Evolutionary conservation across 2,113 vertebrate genomes (phyloP).

Genomic region (Baryphthengus martii): DNA sequence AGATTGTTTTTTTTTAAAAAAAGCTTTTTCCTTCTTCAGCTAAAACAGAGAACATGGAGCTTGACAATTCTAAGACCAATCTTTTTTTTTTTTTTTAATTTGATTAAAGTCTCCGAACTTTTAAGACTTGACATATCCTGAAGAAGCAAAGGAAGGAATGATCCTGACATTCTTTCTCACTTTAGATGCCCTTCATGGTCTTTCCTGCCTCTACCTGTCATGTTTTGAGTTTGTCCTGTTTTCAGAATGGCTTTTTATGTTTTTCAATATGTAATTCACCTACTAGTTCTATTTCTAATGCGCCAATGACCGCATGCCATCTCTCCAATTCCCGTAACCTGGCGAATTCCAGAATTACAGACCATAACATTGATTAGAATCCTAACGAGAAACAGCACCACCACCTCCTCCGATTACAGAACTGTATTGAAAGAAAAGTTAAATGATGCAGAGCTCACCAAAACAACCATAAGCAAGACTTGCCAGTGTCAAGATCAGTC

Average conservation of each 20-base stretch:
- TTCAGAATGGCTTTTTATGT: background rate
- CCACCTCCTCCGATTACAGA: background rate
- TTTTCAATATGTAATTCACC: background rate
- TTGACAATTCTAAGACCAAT: background rate
- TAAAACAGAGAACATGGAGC: background rate
- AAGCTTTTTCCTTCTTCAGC: background rate
- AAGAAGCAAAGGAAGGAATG: background rate
- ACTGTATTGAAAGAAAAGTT: background rate
- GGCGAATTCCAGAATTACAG: background rate
- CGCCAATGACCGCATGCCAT: background rate
- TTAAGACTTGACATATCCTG: background rate
- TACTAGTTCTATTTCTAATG: background rate
- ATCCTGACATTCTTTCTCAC: background rate
- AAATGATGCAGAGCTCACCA: background rate
- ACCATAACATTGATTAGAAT: background rate
- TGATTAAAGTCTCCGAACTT: background rate
- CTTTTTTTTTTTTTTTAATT: background rate
- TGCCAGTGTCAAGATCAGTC: background rate
- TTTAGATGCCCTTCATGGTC: background rate
- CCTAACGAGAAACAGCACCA: background rate
- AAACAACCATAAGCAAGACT: background rate
- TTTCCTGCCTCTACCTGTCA: background rate
- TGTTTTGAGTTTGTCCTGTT: background rate
- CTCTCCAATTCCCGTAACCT: background rate
- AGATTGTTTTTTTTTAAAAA: background rate